Base-by-base conservation (phyloP, 2,797 vertebrate genomes). In the Linurgus olivaceus region DNA sequence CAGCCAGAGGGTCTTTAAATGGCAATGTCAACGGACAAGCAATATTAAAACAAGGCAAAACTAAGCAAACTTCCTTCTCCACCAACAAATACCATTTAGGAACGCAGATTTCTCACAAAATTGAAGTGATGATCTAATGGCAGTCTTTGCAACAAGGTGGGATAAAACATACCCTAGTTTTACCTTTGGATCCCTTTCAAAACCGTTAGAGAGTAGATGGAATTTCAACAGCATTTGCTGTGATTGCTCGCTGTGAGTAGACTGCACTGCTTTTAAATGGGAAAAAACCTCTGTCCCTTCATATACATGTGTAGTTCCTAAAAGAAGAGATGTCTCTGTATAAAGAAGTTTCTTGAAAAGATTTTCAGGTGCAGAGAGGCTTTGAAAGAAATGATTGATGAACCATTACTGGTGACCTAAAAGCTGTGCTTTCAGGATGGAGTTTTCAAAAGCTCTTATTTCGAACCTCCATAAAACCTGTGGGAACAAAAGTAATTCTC, bases 321-420 rank as follows among this genome's bases (percentile, higher is more conserved):
- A 52, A 85, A 61, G 85, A 61, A 91, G 58, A 1, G 4, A 54
- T 77, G 35, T 24, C 25, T 85, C 16, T 86, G 3, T 65, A 48
- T 58, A 76, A 96, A 84, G 62, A 63, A 65, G 38, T 88, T 86
- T 76, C 51, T 81, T 92, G 77, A 35, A 86, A 88, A 86, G 38
- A 11, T 88, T 94, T 95, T 78, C 62, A 48, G 44, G 44, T 72
- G 17, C 29, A 79, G 70, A 85, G 45, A 86, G 48, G 42, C 77
- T 85, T 86, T 86, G 77, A 82, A 83, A 68, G 44, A 63, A 88
- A 61, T 59, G 19, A 63, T 26, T 79, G 78, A 59, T 45, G 74
- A 67, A 71, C 62, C 25, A 47, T 84, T 74, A 63, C 48, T 61
- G 77, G 18, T 78, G 51, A 86, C 66, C 70, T 88, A 52, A 88